These are phyloP conservation scores for Cyanoliseus patagonus DNA, from an alignment of 2,113 vertebrate species.

Conservation along the genomic window DNA sequence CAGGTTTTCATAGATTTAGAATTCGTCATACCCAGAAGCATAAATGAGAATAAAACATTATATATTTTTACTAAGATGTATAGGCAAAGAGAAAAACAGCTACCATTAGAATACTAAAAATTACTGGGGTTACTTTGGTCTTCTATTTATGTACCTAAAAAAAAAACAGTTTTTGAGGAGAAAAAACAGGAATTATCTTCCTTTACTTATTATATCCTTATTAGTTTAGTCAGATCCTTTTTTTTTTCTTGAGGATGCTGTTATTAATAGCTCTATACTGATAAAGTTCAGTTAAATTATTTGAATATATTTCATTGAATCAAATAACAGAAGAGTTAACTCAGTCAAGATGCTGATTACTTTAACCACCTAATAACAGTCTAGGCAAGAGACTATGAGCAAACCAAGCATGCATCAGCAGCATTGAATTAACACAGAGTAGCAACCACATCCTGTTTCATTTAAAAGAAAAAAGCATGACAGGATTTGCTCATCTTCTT, in stretches of 20 bases:
- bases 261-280: background rate
- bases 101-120: background rate
- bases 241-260: background rate
- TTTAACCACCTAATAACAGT: background rate
- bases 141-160: background rate
- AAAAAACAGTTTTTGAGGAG: background rate
- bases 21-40: background rate
- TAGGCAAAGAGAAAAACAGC: background rate
- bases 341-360: background rate
- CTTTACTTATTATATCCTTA: background rate
- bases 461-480: background rate
- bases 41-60: background rate
- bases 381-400: background rate
- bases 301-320: background rate
- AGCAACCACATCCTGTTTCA: background rate
- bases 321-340: background rate
- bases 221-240: background rate
- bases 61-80: background rate
- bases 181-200: background rate
- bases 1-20: background rate
- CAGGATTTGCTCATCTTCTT: background rate
- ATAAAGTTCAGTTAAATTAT: background rate
- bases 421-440: background rate
- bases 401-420: background rate
- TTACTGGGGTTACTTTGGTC: background rate